phyloP scores from a whole-genome alignment of 2,797 vertebrate species.

The Takifugu ocellatus region DNA sequence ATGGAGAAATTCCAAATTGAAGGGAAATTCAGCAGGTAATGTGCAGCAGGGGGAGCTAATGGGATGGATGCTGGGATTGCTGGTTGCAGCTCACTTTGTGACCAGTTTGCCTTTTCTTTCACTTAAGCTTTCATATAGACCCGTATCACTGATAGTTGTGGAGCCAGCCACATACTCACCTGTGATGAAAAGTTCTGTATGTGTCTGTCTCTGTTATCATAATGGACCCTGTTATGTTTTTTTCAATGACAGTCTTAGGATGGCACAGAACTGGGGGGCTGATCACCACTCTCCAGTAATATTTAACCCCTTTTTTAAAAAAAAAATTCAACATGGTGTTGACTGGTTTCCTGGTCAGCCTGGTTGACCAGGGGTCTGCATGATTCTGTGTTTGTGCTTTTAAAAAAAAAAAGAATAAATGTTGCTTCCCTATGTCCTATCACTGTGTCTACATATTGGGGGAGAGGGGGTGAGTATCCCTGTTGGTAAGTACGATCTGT shows the following conservation, averaged over 20 bases:
- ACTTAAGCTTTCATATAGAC: constrained; percentile 31
- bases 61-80: constrained; percentile 49
- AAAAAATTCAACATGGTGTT: constrained; percentile 14
- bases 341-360: constrained; percentile 32
- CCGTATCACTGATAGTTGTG: constrained; percentile 28
- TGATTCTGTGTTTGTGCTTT: constrained; percentile 44
- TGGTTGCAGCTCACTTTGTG: constrained; percentile 55
- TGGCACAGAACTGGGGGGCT: constrained; percentile 20
- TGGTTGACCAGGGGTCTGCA: constrained; percentile 35
- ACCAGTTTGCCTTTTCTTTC: constrained; percentile 16
- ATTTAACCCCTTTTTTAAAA: constrained; percentile 24
- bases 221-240: constrained; percentile 22
- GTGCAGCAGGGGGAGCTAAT: constrained; percentile 15
- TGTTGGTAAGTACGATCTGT: constrained; percentile 68
- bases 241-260: constrained; percentile 5
- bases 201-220: constrained; percentile 25
- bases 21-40: neutral
- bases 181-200: neutral
- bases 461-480: constrained; percentile 70
- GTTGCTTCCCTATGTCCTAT: constrained; percentile 62
- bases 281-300: constrained; percentile 49
- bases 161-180: neutral
- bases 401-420: constrained; percentile 30
- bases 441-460: constrained; percentile 66
- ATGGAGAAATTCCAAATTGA: neutral